Conservation (phyloP, 2,113 vertebrate genomes). For the Alectura lathami region DNA sequence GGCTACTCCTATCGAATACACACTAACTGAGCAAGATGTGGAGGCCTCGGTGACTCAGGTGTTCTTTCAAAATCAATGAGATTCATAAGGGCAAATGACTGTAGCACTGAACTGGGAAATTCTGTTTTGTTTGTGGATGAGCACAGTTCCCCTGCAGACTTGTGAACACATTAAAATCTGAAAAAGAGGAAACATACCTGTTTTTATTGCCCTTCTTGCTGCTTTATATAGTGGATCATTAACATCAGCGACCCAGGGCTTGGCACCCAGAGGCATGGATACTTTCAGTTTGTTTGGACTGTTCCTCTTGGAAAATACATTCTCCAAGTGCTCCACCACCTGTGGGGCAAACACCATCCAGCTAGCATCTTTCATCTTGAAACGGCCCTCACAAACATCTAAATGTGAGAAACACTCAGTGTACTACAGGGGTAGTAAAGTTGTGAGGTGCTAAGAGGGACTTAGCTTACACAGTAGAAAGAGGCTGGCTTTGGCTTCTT, state of each 20-base stretch:
- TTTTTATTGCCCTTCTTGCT: conserved; percentile 82
- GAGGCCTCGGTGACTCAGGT: not conserved
- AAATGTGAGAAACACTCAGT: not conserved
- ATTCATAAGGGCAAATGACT: not conserved
- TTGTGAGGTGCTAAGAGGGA: not conserved
- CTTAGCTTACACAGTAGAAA: not conserved
- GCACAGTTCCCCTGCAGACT: not conserved
- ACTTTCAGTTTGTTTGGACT: conserved; percentile 87
- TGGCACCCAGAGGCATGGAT: conserved; percentile 80
- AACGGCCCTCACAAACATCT: not conserved
- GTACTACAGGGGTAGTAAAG: not conserved
- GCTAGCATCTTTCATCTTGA: not conserved
- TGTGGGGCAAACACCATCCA: not conserved
- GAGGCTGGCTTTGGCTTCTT: not conserved
- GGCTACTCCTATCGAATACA: not conserved
- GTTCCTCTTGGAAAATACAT: conserved; percentile 83
- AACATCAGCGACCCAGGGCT: conserved; percentile 83
- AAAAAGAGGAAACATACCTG: conserved; percentile 70
- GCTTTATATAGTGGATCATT: conserved; percentile 81
- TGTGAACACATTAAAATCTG: not conserved
- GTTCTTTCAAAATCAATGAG: not conserved
- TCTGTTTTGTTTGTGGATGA: not conserved
- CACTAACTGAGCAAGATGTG: not conserved
- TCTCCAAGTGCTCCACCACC: conserved; percentile 79
- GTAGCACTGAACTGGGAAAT: not conserved